Conservation (phyloP, 1,140 invertebrate species). For the Tetraneura akinire region DNA sequence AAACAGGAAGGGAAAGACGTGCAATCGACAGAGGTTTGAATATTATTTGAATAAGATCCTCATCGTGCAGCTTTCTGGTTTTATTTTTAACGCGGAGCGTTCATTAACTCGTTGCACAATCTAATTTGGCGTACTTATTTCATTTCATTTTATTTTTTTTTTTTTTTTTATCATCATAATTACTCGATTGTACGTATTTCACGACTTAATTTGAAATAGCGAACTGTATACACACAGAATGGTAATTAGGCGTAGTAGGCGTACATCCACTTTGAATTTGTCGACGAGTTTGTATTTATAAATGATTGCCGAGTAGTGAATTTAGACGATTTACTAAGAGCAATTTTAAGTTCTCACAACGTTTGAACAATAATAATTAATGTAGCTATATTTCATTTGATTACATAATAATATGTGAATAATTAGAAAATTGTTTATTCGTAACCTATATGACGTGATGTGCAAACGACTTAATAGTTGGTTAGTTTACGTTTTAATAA, state of each 20-base stretch:
- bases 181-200: background rate
- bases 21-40: background rate
- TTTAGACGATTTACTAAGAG: background rate
- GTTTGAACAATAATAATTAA: background rate
- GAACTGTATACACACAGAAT: background rate
- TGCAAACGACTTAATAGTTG: slow-evolving; percentile 24
- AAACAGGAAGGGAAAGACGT: slow-evolving; percentile 9
- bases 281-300: slow-evolving; percentile 36
- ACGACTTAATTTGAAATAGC: background rate
- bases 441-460: background rate
- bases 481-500: background rate
- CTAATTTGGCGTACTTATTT: background rate
- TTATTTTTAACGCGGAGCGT: background rate
- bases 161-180: background rate
- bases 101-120: slow-evolving; percentile 21
- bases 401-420: too few species aligned
- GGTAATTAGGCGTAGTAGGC: too few species aligned
- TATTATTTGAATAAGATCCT: background rate
- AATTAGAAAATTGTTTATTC: too few species aligned
- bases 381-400: background rate
- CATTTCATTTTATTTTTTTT: background rate
- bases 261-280: slow-evolving; percentile 19
- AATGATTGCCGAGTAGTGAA: slow-evolving; percentile 3
- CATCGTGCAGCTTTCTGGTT: background rate
- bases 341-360: slow-evolving; percentile 12